A percentile compares a stretch with the other conserved stretches of the same genome.
Conservation (phyloP, 2,113 vertebrate species). For the Tor tambroides region DNA sequence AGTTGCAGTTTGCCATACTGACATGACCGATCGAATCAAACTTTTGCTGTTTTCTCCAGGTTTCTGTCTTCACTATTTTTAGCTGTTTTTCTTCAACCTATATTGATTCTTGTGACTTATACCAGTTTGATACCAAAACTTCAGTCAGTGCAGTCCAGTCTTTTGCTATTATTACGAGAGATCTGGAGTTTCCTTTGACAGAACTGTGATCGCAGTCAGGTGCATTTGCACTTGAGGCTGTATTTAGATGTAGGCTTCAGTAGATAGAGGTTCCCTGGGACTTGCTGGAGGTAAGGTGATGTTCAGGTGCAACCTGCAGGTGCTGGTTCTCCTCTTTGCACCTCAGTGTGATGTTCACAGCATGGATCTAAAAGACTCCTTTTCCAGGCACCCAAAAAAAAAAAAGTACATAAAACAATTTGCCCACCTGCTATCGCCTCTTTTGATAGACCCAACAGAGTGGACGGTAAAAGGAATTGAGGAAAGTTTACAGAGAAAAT, state of each 20-base stretch:
- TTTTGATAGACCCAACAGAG: background rate
- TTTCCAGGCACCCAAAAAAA: conserved; percentile 22
- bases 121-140: conserved; percentile 17
- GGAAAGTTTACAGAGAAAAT: background rate
- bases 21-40: background rate
- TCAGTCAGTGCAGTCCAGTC: background rate
- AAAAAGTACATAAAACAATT: conserved; percentile 21
- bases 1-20: conserved; percentile 7
- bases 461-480: conserved; percentile 8
- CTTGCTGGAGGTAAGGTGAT: conserved; percentile 16
- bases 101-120: conserved; percentile 24
- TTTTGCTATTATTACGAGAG: conserved; percentile 7
- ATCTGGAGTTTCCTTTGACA: background rate
- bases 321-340: conserved; percentile 59
- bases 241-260: conserved; percentile 19
- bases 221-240: conserved; percentile 16
- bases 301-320: conserved; percentile 29
- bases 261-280: conserved; percentile 2
- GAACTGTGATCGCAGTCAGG: background rate
- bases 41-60: conserved; percentile 6
- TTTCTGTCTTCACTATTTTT: conserved; percentile 35
- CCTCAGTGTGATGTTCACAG: conserved; percentile 17
- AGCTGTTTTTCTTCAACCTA: conserved; percentile 10
- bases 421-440: background rate
- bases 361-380: conserved; percentile 40